Conservation (phyloP, 1,140 invertebrate genomes). For the Hyles vespertilio region DNA sequence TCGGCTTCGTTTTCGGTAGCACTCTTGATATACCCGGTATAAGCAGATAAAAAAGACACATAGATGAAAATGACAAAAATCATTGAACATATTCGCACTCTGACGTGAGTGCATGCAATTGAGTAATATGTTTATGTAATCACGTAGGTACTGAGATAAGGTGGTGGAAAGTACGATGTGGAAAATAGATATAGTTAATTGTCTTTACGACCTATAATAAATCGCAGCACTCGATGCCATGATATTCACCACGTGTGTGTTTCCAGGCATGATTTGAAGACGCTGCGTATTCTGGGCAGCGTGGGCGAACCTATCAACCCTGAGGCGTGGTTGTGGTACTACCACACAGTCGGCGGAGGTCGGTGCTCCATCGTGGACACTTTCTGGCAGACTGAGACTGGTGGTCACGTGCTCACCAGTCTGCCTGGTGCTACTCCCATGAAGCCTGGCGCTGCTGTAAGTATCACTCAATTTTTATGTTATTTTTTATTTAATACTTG, state of each 20-base stretch:
- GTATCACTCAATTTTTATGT: slow-evolving; percentile 33
- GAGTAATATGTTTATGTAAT: too few relatives aligned
- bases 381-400: slow-evolving; percentile 99
- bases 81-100: too few relatives aligned
- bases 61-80: too few relatives aligned
- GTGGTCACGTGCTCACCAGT: slow-evolving; percentile 95
- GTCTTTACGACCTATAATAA: too few relatives aligned
- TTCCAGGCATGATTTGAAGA: slow-evolving; percentile 78
- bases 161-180: too few relatives aligned
- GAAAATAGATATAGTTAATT: too few relatives aligned
- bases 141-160: too few relatives aligned
- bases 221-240: too few relatives aligned
- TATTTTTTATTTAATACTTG: not conserved
- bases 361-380: slow-evolving; percentile 96
- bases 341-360: slow-evolving; percentile 88
- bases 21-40: too few relatives aligned
- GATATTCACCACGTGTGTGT: slow-evolving; percentile 5
- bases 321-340: slow-evolving; percentile 99
- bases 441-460: slow-evolving; percentile 97
- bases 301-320: slow-evolving; percentile 99
- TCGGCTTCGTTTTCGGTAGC: too few relatives aligned
- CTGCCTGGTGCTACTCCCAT: slow-evolving; percentile 95
- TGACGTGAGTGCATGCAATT: too few relatives aligned
- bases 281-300: slow-evolving; percentile 90
- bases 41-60: too few relatives aligned